Conservation (phyloP, 2,888 invertebrate species). For the Noctua janthina region DNA sequence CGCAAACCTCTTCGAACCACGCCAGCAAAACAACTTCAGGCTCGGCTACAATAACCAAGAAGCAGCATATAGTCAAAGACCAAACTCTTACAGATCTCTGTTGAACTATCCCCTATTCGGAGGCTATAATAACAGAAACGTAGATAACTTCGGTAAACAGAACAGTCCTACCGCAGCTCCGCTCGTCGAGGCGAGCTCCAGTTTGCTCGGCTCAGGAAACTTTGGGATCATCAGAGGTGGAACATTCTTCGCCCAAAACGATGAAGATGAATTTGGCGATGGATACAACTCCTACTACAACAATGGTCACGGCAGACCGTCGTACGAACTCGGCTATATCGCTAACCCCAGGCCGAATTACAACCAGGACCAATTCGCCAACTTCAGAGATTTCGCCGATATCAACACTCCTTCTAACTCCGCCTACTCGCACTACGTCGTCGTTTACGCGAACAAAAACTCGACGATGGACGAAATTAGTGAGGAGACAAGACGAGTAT, state of each 20-base stretch:
- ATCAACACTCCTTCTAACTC: slow-evolving; percentile 95
- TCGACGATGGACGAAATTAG: slow-evolving; percentile 91
- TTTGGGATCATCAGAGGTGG: slow-evolving; percentile 96
- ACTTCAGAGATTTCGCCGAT: slow-evolving; percentile 97
- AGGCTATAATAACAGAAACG: slow-evolving; percentile 78
- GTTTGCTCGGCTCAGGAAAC: slow-evolving; percentile 95
- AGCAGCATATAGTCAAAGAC: slow-evolving; percentile 91
- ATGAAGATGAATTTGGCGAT: slow-evolving; percentile 92
- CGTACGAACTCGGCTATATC: slow-evolving; percentile 90
- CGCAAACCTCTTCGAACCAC: slow-evolving; percentile 91
- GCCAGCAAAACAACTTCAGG: slow-evolving; percentile 89
- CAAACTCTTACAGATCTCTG: slow-evolving; percentile 87
- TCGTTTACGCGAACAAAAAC: slow-evolving; percentile 96
- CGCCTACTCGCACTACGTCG: slow-evolving; percentile 95
- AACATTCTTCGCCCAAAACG: slow-evolving; percentile 95
- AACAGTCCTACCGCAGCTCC: slow-evolving; percentile 82
- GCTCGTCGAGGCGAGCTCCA: slow-evolving; percentile 89
- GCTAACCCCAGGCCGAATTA: slow-evolving; percentile 94
- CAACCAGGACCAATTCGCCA: slow-evolving; percentile 96
- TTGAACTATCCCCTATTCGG: slow-evolving; percentile 86
- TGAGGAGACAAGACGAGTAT: slow-evolving; percentile 83
- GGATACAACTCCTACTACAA: slow-evolving; percentile 91
- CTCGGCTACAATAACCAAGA: slow-evolving; percentile 91
- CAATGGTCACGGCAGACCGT: slow-evolving; percentile 93
- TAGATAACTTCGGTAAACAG: slow-evolving; percentile 84